Evolutionary conservation across 2,113 vertebrate species (phyloP).

Genomic region (Pelusios castaneus): DNA sequence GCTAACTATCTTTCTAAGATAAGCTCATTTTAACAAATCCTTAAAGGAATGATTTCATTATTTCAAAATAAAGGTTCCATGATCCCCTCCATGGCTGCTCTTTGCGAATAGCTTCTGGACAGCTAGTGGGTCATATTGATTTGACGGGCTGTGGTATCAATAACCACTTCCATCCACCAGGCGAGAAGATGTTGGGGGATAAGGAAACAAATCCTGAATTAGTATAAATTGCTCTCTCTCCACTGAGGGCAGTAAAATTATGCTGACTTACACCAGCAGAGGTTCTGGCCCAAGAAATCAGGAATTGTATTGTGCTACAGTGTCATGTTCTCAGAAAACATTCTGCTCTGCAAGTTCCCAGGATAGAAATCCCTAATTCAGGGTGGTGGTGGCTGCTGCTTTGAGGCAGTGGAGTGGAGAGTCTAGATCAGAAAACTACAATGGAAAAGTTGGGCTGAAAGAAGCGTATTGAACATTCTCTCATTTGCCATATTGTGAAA

Average conservation of each 20-base stretch:
- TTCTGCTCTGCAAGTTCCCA: not conserved
- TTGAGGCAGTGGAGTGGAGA: not conserved
- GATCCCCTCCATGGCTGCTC: rapidly evolving
- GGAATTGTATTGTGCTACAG: not conserved
- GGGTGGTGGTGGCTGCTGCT: rapidly evolving
- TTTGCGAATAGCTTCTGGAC: not conserved
- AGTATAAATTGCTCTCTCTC: not conserved
- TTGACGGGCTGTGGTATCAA: conserved; percentile 24
- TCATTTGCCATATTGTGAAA: not conserved
- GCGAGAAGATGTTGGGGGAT: not conserved
- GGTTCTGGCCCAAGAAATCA: not conserved
- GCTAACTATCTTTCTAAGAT: not conserved
- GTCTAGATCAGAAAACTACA: not conserved
- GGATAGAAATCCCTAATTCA: not conserved
- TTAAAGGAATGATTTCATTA: not conserved
- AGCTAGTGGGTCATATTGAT: not conserved
- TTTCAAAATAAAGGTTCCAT: not conserved
- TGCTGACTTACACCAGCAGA: not conserved
- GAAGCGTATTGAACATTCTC: not conserved
- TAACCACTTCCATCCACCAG: not conserved
- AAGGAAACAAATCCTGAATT: not conserved
- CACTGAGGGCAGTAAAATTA: rapidly evolving
- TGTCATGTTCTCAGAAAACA: not conserved
- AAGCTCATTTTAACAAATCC: not conserved
- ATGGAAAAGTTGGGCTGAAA: not conserved